phyloP scores from a whole-genome alignment of 2,113 vertebrate genomes.

The Cacatua alba region DNA sequence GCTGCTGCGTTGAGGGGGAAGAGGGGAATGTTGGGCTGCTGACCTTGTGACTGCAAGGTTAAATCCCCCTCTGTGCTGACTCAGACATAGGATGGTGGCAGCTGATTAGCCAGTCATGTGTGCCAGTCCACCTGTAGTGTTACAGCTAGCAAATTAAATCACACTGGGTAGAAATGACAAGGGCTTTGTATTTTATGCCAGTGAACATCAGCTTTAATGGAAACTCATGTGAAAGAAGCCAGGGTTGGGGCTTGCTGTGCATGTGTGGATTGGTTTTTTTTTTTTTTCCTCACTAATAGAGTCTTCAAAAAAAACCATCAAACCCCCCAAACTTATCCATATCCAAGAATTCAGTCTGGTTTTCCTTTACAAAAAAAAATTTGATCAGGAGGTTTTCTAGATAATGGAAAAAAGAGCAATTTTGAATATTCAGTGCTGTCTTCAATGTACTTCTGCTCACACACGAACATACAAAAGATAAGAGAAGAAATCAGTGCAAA shows the following conservation, averaged over 20 bases:
- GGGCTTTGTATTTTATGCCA: neutral
- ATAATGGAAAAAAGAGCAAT: neutral
- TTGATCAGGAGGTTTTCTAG: neutral
- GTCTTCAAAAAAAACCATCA: neutral
- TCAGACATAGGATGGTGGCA: constrained; percentile 1
- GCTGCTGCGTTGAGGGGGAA: neutral
- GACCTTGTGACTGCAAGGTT: constrained; percentile 18
- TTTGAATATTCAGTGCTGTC: neutral
- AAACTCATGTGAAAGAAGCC: neutral
- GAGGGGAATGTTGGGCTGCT: neutral
- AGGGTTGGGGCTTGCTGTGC: neutral
- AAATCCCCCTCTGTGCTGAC: neutral
- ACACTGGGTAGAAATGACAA: neutral
- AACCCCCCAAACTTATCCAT: fast-evolving
- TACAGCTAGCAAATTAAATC: constrained; percentile 10
- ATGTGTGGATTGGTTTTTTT: neutral
- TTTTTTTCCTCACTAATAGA: neutral
- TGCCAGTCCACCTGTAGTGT: constrained; percentile 38
- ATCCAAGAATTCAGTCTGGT: neutral
- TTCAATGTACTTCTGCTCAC: neutral
- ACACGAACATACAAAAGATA: neutral
- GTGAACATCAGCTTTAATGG: neutral
- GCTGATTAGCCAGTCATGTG: neutral
- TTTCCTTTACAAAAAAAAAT: neutral
- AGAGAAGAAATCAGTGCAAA: constrained; percentile 1